Conservation (phyloP, 2,888 invertebrate genomes). For the Gisinianus flammeolus region DNA sequence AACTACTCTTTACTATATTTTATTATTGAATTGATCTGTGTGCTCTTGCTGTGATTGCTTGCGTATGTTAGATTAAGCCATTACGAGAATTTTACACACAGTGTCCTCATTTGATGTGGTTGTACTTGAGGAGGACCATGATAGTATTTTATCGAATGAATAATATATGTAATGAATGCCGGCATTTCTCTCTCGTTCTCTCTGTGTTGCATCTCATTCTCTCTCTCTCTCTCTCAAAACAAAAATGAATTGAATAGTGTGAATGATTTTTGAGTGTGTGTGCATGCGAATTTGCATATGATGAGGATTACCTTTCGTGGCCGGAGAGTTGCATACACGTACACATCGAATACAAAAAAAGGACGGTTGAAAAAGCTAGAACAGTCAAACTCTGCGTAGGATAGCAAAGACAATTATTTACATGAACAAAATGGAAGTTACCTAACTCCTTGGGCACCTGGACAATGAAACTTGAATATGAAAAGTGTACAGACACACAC, state of each 20-base stretch:
- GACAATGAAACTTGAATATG: background rate
- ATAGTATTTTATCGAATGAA: background rate
- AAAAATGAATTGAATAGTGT: background rate
- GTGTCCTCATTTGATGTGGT: conserved; percentile 36
- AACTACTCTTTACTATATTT: too few species aligned
- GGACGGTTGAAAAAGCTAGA: background rate
- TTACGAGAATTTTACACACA: conserved; percentile 11
- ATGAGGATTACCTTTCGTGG: background rate
- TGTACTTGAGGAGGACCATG: conserved; percentile 25
- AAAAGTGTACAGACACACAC: too few species aligned
- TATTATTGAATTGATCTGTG: too few species aligned
- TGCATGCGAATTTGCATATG: conserved; percentile 4
- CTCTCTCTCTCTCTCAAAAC: background rate
- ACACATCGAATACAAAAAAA: background rate
- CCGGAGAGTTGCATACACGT: background rate
- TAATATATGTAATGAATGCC: background rate
- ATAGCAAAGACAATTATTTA: background rate
- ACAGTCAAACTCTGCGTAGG: background rate
- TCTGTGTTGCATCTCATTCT: background rate
- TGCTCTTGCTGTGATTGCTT: background rate
- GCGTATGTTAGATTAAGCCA: conserved; percentile 18
- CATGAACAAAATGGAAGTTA: conserved; percentile 15
- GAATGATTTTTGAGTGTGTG: background rate
- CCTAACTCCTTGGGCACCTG: conserved; percentile 31
- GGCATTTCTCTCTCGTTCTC: background rate